Base-by-base conservation (phyloP, 2,888 invertebrate genomes). In the Eilema caniola region DNA sequence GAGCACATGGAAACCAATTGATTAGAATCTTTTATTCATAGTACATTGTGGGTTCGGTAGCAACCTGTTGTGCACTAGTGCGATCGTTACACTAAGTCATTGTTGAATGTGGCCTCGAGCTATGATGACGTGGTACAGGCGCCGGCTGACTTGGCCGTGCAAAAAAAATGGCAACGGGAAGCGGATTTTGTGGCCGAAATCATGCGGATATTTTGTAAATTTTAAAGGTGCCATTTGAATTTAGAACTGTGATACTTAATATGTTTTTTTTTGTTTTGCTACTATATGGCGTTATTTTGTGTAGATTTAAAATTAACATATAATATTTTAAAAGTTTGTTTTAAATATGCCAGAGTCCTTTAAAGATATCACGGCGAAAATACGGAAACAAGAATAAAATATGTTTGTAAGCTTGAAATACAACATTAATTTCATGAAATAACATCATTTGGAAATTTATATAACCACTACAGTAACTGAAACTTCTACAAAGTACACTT, bases 81-180 rank as follows among this genome's bases (percentile, higher is more conserved):
- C 37, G 65, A 65, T 62, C 61, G 61, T 67, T 68, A 62, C 56
- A 28, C 28, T 28, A 73, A 77, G 69, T 75, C 78, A 77, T 63
- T 69, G 69, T 63, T 66, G 16, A 37, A 47, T 61, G 53, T 69
- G 63, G 68, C 75, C 73, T 80, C 67, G 71, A 33, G 20, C 8
- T n/a, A 37, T 47, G 66, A 63, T 74, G 78, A 80, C 78, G 71
- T 72, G 53, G 14, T 28, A 65, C 37, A 69, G 61, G 53, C 69
- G 57, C 69, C 69, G 28, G 41, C 37, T n/a, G 28, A 69, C 63
- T 28, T 47, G 47, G 31, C 69, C 56, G 41, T 16, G 53, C 24
- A n/a, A 61, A 61, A 67, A 61, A 64, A 69, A 37, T 59, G 59
- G n/a, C 53, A 61, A 67, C 67, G 28, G 47, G 53, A 62, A 61